phyloP scores from a whole-genome alignment of 2,113 vertebrate genomes.

The Crotalus viridis region DNA sequence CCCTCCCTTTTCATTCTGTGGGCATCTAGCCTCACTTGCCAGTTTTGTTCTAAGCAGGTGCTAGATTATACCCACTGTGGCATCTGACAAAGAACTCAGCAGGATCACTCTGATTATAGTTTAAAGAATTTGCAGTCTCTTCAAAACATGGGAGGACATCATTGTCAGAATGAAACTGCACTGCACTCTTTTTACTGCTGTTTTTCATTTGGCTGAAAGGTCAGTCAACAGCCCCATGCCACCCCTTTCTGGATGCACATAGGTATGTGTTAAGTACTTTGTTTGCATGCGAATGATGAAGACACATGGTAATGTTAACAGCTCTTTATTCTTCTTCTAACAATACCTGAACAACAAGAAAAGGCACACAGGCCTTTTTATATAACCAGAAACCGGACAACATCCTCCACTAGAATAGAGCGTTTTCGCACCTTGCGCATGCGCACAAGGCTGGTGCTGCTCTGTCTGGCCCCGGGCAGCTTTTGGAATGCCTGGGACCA shows the following conservation, averaged over 20 bases:
- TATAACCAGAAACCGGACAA: too few species aligned
- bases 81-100: constrained; percentile 62
- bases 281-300: too few species aligned
- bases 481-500: too few species aligned
- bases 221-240: constrained; percentile 13
- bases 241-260: neutral
- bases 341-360: too few species aligned
- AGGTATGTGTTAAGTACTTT: too few species aligned
- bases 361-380: too few species aligned
- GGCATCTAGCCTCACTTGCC: constrained; percentile 52
- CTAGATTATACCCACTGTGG: constrained; percentile 65
- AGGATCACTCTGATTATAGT: constrained; percentile 62
- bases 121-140: constrained; percentile 61
- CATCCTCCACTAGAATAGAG: too few species aligned
- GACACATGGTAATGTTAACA: too few species aligned
- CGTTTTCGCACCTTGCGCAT: too few species aligned
- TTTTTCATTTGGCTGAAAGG: constrained; percentile 28
- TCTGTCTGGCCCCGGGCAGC: too few species aligned
- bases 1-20: constrained; percentile 51
- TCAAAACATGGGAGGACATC: constrained; percentile 53
- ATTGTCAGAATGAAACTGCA: constrained; percentile 13
- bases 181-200: constrained; percentile 49
- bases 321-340: too few species aligned
- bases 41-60: constrained; percentile 68
- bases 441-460: too few species aligned